Evolutionary conservation across 2,797 vertebrate genomes (phyloP), one percentile per base, ranked within the genome.

Genomic region (Rhabdomys pumilio): DNA sequence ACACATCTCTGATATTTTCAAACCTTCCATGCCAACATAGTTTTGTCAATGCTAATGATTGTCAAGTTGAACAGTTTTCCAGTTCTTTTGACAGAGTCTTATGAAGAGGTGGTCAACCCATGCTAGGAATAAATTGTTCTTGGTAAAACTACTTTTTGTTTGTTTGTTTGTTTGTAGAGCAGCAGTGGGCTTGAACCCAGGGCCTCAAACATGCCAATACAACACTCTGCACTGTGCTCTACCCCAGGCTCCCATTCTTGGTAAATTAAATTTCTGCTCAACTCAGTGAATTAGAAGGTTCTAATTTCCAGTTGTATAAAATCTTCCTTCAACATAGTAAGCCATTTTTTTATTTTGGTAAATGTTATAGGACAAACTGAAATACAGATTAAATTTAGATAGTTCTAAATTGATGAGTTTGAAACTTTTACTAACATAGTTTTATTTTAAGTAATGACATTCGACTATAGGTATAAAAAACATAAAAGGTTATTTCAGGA

Each of bases 371-470:
- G 59, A 26, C 73, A 26, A 91, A 89, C n/a, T 90, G 87, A 92
- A 88, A 90, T 88, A 88, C 55, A 73, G 79, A 90, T 59, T 80
- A 63, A 82, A 65, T 88, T 95, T 85, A 73, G 65, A 53, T 92
- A 81, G 63, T 11, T 22, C 83, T 72, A 63, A 63, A 84, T 80
- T 81, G 72, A 92, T 92, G 57, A 89, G 34, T 94, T 47, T 55
- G 72, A 17, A 89, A 79, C 65, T 89, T 90, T 86, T 75, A 86
- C 50, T 90, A 12, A 57, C 57, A 76, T 72, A 50, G 76, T 89
- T 92, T 96, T 72, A 94, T 84, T 93, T 83, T 96, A 87, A 83
- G 73, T 63, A 88, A 90, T 91, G 55, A 76, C 19, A 90, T 90
- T 96, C 89, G 75, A 67, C 31, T 79, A 1, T 80, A 65, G 47